phyloP scores from a whole-genome alignment of 2,797 vertebrate genomes.

The Pampus argenteus region DNA sequence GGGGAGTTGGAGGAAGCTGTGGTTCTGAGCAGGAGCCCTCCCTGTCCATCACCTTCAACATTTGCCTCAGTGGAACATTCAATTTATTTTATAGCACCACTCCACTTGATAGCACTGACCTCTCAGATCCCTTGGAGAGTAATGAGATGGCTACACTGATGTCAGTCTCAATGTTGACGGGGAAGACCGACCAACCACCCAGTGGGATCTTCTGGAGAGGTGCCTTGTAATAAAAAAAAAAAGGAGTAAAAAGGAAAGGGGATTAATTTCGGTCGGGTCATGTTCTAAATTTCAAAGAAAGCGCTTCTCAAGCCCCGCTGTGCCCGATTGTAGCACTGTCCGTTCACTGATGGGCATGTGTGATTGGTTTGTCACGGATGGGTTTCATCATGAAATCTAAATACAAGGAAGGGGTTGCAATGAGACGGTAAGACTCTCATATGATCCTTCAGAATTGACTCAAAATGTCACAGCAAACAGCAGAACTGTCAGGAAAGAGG shows the following conservation, averaged over 20 bases:
- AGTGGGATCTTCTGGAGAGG: slow-evolving; percentile 61
- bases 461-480: slow-evolving; percentile 60
- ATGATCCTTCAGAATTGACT: slow-evolving; percentile 56
- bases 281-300: slow-evolving; percentile 68
- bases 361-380: slow-evolving; percentile 65
- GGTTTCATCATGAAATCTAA: slow-evolving; percentile 68
- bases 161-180: slow-evolving; percentile 73
- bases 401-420: slow-evolving; percentile 41
- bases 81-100: slow-evolving; percentile 85
- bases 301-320: slow-evolving; percentile 29
- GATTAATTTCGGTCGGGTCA: slow-evolving; percentile 57
- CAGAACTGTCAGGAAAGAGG: slow-evolving; percentile 57
- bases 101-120: slow-evolving; percentile 82
- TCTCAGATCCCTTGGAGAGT: slow-evolving; percentile 74
- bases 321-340: slow-evolving; percentile 48
- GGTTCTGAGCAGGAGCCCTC: slow-evolving; percentile 64
- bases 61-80: slow-evolving; percentile 80
- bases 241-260: slow-evolving; percentile 40
- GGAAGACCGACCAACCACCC: slow-evolving; percentile 60
- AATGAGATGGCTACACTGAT: slow-evolving; percentile 80
- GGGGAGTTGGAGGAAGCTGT: slow-evolving; percentile 59
- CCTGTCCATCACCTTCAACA: slow-evolving; percentile 83
- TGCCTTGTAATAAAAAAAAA: slow-evolving; percentile 46
- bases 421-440: slow-evolving; percentile 41
- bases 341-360: slow-evolving; percentile 58